These are phyloP conservation scores for Brachynemurus nebulosus DNA, from an alignment of 2,888 invertebrate species.

Conservation along the genomic window DNA sequence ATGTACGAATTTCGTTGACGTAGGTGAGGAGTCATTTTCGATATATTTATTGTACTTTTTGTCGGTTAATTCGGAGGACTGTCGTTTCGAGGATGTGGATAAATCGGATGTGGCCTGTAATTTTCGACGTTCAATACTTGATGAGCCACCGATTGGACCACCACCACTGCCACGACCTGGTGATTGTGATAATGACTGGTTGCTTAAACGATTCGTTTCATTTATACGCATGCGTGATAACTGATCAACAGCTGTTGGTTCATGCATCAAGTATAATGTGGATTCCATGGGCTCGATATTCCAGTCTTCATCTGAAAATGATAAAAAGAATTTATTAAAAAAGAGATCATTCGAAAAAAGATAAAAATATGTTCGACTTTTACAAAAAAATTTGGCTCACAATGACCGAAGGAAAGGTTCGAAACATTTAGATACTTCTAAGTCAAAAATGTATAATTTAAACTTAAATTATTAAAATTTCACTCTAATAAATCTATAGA, in stretches of 20 bases:
- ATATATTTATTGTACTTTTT: not conserved
- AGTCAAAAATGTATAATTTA: no score
- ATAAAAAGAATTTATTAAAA: not conserved
- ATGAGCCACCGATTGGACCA: conserved; percentile 21
- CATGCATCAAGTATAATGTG: conserved; percentile 44
- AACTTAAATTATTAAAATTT: no score
- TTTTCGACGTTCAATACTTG: conserved; percentile 3
- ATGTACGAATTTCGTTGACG: not conserved
- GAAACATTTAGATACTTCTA: no score
- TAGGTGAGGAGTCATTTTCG: not conserved
- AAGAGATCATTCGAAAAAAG: not conserved
- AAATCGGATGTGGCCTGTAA: conserved; percentile 3
- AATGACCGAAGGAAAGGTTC: no score
- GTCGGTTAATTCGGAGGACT: conserved; percentile 4
- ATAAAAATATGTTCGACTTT: no score
- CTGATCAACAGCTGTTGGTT: conserved; percentile 31
- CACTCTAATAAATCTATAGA: no score
- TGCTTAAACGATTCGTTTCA: conserved; percentile 24
- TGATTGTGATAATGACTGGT: conserved; percentile 26
- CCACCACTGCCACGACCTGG: conserved; percentile 27
- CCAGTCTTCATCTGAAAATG: conserved; percentile 63
- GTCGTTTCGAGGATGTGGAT: no score
- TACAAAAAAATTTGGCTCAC: no score
- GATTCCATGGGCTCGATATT: conserved; percentile 44
- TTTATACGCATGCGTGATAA: conserved; percentile 32